Evolutionary conservation across 2,888 invertebrate species (phyloP), one percentile per base, ranked within the genome.

Genomic region (Pyrgus malvae): DNA sequence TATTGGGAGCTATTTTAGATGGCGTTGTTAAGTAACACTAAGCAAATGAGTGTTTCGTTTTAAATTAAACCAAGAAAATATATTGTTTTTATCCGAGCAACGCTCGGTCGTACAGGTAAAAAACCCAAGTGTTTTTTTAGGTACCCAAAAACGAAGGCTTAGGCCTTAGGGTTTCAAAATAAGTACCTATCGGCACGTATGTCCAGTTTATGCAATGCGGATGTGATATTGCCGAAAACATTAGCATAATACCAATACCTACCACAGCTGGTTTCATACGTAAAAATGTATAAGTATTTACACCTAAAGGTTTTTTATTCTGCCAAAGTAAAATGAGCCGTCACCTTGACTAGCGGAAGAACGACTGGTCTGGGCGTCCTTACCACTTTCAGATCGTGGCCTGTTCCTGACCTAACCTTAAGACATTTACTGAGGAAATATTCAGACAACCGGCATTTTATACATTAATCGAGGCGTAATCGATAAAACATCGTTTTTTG

Each of bases 291-390:
- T 23, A 37, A 9, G n/a, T 45, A 37, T 29, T 53, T 40, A 49
- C 31, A 40, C 31, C 29, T 29, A 29, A 49, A 11, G n/a, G 9
- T 33, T 50, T 42, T 42, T 33, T 42, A 42, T 41, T n/a, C 29
- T 19, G 19, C 53, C 16, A 17, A 46, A 48, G 40, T 42, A 51
- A 48, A 54, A 25, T 64, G 68, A 74, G 66, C 68, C 68, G 62
- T 80, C 67, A 79, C 87, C 87, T 87, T 88, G 86, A 80, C 74
- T 78, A 67, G 69, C 87, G 86, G 86, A 86, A 87, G 85, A 73
- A 64, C 60, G 67, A 62, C 57, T 55, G 57, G 58, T 59, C 76
- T 75, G 69, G 80, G 73, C 73, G 79, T 78, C 84, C 84, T 83
- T 81, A 83, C 73, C 62, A 70, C 81, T 82, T 83, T 83, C 80